These are phyloP conservation scores for Epicampocera succincta DNA, from an alignment of 2,888 invertebrate species.

Conservation along the genomic window DNA sequence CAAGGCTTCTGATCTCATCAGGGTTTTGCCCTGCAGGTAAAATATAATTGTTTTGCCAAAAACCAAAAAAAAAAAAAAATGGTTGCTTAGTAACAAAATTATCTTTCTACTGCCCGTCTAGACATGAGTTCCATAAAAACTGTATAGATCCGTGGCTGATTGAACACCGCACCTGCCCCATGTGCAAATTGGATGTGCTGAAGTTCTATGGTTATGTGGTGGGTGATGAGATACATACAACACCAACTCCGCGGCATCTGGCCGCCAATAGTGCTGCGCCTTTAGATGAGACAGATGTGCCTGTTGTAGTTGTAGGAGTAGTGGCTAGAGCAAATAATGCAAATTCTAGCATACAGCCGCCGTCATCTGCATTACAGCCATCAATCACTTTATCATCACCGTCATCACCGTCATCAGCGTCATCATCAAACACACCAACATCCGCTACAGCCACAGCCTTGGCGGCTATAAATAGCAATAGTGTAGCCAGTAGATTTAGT, in stretches of 20 bases:
- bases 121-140: conserved; percentile 96
- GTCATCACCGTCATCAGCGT: conserved; percentile 18
- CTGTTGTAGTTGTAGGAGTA: conserved; percentile 76
- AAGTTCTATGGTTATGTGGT: conserved; percentile 94
- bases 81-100: not conserved
- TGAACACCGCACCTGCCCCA: conserved; percentile 96
- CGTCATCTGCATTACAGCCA: conserved; percentile 14
- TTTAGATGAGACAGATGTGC: conserved; percentile 73
- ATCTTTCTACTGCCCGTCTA: conserved; percentile 76
- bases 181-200: conserved; percentile 98
- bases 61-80: too few relatives aligned
- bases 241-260: conserved; percentile 77
- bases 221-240: conserved; percentile 83
- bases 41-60: conserved; percentile 72
- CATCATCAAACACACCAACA: conserved; percentile 36
- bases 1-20: conserved; percentile 91
- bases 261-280: conserved; percentile 57
- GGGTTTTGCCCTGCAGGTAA: conserved; percentile 96
- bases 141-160: conserved; percentile 98
- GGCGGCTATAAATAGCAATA: conserved; percentile 71
- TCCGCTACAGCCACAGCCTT: conserved; percentile 20
- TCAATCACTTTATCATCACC: conserved; percentile 24
- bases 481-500: conserved; percentile 58
- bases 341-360: conserved; percentile 4
- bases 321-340: conserved; percentile 67